phyloP scores from a whole-genome alignment of 2,797 vertebrate species.

The Adelosebastes latens region DNA sequence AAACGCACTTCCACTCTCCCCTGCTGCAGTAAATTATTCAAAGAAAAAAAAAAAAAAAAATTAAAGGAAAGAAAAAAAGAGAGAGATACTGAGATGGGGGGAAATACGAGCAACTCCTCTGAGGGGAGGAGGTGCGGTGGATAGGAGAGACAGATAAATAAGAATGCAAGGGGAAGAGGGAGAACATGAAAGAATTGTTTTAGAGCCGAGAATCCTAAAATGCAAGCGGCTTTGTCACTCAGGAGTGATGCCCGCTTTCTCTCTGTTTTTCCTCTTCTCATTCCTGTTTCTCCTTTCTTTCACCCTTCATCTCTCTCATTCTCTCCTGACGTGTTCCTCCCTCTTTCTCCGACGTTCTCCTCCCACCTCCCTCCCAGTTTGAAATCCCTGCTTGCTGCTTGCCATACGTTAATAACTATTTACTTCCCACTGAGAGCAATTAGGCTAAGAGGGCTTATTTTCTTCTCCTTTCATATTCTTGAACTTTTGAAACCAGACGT shows the following conservation, averaged over 20 bases:
- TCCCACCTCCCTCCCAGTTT: constrained; percentile 54
- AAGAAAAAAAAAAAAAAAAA: constrained; percentile 76
- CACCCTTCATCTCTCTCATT: constrained; percentile 35
- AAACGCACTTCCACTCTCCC: constrained; percentile 81
- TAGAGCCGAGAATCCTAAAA: constrained; percentile 63
- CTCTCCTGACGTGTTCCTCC: constrained; percentile 50
- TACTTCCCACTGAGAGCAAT: constrained; percentile 83
- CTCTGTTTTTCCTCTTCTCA: constrained; percentile 3
- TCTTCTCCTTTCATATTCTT: constrained; percentile 43
- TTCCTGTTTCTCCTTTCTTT: constrained; percentile 15
- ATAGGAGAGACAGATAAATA: constrained; percentile 72
- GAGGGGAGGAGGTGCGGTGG: constrained; percentile 45
- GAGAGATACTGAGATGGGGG: constrained; percentile 57
- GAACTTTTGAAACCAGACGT: constrained; percentile 48
- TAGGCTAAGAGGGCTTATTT: constrained; percentile 61
- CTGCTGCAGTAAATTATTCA: constrained; percentile 86
- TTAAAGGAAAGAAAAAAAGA: constrained; percentile 64
- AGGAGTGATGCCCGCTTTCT: constrained; percentile 31
- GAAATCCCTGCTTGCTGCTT: constrained; percentile 70
- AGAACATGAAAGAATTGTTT: constrained; percentile 71
- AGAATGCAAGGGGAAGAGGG: constrained; percentile 48
- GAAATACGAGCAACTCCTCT: constrained; percentile 33
- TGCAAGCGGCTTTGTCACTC: constrained; percentile 56
- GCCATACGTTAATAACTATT: constrained; percentile 79
- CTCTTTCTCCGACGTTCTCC: constrained; percentile 39